Percentiles rank a stretch among this genome's conserved stretches.
phyloP scores from a whole-genome alignment of 2,888 invertebrate genomes.

The Latrodectus elegans region DNA sequence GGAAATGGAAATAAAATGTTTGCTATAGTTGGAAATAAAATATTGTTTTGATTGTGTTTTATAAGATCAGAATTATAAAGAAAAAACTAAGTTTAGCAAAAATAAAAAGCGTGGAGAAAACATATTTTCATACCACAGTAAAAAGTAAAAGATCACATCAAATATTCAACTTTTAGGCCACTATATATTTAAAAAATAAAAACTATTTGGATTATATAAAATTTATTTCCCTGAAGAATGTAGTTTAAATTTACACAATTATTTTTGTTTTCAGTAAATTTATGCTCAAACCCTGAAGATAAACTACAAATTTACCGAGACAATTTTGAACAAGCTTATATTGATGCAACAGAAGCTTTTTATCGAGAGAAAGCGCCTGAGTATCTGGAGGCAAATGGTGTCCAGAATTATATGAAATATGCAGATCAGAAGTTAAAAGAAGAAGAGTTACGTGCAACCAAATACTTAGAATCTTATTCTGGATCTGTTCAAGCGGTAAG shows the following conservation, averaged over 20 bases:
- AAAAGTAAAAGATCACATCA: too few species aligned
- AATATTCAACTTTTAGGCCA: not conserved
- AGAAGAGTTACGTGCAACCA: constrained; percentile 92
- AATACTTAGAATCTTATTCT: constrained; percentile 93
- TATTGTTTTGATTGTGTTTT: too few species aligned
- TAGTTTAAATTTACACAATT: not conserved
- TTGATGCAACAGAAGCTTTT: constrained; percentile 94
- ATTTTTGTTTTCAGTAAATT: constrained; percentile 82
- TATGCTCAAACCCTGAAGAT: constrained; percentile 94
- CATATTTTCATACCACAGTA: too few species aligned
- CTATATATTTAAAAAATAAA: not conserved
- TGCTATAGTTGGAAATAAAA: too few species aligned
- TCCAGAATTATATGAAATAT: constrained; percentile 97
- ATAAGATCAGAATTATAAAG: too few species aligned
- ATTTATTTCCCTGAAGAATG: not conserved
- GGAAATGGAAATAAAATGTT: too few species aligned
- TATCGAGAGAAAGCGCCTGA: constrained; percentile 92
- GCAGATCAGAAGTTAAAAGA: constrained; percentile 95
- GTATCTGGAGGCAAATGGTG: constrained; percentile 91
- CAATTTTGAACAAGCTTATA: constrained; percentile 95
- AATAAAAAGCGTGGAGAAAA: too few species aligned
- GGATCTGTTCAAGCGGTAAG: constrained; percentile 80
- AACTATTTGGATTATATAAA: not conserved
- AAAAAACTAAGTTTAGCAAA: too few species aligned
- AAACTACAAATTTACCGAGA: constrained; percentile 96